Base-by-base conservation (phyloP, 2,797 vertebrate genomes). In the Acipenser transmontanus region DNA sequence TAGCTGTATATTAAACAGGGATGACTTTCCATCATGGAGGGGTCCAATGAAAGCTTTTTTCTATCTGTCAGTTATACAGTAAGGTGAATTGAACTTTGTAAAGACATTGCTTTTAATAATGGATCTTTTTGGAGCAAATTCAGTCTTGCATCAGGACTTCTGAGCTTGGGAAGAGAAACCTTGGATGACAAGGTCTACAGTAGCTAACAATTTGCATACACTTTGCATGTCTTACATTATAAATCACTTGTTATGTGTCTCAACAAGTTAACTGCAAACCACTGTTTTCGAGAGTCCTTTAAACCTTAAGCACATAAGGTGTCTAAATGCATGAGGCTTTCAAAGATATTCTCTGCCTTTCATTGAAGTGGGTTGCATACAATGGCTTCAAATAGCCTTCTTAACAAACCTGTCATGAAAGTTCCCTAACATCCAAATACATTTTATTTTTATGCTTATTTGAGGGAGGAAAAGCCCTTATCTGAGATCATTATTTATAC, bases 171-270 rank as follows among this genome's bases (percentile, higher is more conserved):
- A 72, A 76, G 69, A 69, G 63, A 67, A 67, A 73, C 64, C 68
- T 66, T 50, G 61, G 69, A 73, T 65, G 73, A 67, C 74, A 77
- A 67, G 68, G 68, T 78, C 70, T 70, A 34, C 65, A 64, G 10
- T 49, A 20, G 12, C 69, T 59, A 34, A 34, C 34, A 3, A 76
- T 81, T 81, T 81, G 76, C 72, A 81, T 77, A 78, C n/a, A 72
- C 68, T 79, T 81, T 81, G 77, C 74, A 78, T 79, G 47, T 68
- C 79, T 81, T 79, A 72, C 75, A 49, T 79, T 61, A 67, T 20
- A n/a, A 17, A 70, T 49, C 17, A 7, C 50, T 57, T 8, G 63
- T 71, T 67, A 66, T 66, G 66, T 74, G 56, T 61, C 20, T 12
- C 50, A 62, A 54, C 69, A 60, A 59, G 72, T 63, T 69, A 63